phyloP scores from a whole-genome alignment of 2,113 vertebrate species.

The Ptychochromis oligacanthus region DNA sequence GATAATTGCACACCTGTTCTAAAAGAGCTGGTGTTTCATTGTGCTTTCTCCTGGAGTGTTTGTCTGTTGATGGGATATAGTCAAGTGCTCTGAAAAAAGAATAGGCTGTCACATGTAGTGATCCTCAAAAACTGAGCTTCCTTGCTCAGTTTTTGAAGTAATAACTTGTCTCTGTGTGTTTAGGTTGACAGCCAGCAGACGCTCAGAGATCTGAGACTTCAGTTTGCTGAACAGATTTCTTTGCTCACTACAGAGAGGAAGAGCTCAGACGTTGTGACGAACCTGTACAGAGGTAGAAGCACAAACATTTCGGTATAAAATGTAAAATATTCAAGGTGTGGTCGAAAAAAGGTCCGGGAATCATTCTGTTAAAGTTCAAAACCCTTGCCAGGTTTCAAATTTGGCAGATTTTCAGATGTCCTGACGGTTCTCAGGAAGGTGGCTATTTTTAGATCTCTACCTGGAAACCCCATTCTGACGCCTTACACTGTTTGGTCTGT shows the following conservation, averaged over 20 bases:
- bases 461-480: neutral
- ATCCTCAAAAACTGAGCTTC: neutral
- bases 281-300: slow-evolving; percentile 50
- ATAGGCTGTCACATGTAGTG: neutral
- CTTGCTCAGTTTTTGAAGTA: neutral
- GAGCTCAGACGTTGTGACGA: neutral
- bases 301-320: neutral
- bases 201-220: slow-evolving; percentile 55
- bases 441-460: neutral
- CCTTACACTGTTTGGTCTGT: too few relatives aligned
- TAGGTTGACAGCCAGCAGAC: slow-evolving; percentile 44
- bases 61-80: neutral
- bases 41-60: neutral
- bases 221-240: slow-evolving; percentile 68
- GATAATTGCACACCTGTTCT: too few relatives aligned
- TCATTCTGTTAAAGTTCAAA: neutral
- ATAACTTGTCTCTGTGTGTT: neutral
- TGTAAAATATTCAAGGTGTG: neutral
- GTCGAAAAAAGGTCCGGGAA: neutral
- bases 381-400: neutral
- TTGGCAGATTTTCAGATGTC: too few relatives aligned
- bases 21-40: neutral
- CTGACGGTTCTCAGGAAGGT: too few relatives aligned
- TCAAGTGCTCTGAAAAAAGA: neutral
- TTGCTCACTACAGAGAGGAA: slow-evolving; percentile 26